Percentiles rank a stretch among this genome's conserved stretches.
Conservation (phyloP, 2,113 vertebrate genomes). For the Menura novaehollandiae region DNA sequence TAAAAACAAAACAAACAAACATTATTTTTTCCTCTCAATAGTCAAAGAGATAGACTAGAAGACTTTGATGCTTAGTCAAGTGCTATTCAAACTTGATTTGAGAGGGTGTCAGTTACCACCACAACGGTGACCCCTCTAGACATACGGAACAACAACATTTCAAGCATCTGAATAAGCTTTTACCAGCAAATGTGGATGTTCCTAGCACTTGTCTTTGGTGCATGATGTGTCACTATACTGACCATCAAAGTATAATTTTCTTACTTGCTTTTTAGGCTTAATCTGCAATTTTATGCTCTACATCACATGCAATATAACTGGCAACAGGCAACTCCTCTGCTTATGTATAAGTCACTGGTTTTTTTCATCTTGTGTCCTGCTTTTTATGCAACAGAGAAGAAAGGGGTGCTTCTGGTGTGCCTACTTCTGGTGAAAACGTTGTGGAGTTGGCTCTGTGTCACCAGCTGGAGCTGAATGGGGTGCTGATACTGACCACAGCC, state of each 20-base stretch:
- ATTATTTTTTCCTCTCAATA: neutral
- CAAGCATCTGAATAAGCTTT: neutral
- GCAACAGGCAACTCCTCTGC: neutral
- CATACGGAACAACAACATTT: neutral
- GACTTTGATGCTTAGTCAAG: neutral
- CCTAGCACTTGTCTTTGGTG: neutral
- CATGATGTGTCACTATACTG: neutral
- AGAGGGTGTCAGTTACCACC: neutral
- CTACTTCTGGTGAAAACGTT: neutral
- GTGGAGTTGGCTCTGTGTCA: neutral
- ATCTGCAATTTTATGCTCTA: neutral
- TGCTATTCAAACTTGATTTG: neutral
- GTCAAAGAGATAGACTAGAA: neutral
- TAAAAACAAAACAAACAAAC: neutral
- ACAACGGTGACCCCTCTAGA: neutral
- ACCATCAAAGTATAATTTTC: neutral
- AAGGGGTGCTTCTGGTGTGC: neutral
- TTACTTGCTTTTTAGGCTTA: neutral
- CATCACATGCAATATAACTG: neutral
- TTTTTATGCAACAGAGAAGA: neutral
- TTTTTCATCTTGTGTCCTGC: neutral
- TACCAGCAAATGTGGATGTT: neutral
- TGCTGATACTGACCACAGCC: neutral
- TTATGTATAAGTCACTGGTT: neutral
- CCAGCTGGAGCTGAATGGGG: fast-evolving